A percentile compares a stretch with the other conserved stretches of the same genome.
These are phyloP conservation scores for Peromyscus leucopus DNA, from an alignment of 2,113 vertebrate genomes.

Conservation along the genomic window DNA sequence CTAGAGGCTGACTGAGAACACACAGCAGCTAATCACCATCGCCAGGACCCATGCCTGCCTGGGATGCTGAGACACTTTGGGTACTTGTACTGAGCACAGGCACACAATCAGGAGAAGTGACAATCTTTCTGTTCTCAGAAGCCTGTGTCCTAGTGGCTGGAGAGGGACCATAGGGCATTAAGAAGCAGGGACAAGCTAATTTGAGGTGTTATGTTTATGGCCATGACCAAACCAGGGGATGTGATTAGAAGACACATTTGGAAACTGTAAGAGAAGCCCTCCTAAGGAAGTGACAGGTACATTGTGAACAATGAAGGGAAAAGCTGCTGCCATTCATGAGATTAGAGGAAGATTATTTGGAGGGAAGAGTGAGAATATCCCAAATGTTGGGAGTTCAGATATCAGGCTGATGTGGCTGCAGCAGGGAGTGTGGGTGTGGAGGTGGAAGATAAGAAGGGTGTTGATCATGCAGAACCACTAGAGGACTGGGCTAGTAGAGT, in stretches of 20 bases:
- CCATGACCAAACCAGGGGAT: background rate
- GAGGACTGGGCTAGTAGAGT: background rate
- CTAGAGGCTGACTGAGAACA: background rate
- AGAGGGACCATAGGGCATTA: background rate
- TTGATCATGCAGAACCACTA: background rate
- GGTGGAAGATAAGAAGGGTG: background rate
- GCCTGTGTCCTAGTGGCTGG: background rate
- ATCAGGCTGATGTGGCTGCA: background rate
- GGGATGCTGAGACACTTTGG: background rate
- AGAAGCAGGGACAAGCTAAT: background rate
- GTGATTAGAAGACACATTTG: background rate
- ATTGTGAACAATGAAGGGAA: background rate
- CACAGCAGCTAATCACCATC: background rate
- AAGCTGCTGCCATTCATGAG: background rate
- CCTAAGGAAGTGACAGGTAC: background rate
- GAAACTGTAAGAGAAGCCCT: background rate
- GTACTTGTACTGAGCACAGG: background rate
- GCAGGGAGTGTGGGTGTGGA: background rate
- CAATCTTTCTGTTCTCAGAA: background rate
- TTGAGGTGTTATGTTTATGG: constrained; percentile 4
- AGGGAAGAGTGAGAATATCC: background rate
- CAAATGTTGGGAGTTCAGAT: background rate
- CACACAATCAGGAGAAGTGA: background rate
- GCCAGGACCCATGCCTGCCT: background rate
- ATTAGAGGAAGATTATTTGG: background rate